Conservation (phyloP, 1,140 invertebrate species). For the Cydia strobilella region DNA sequence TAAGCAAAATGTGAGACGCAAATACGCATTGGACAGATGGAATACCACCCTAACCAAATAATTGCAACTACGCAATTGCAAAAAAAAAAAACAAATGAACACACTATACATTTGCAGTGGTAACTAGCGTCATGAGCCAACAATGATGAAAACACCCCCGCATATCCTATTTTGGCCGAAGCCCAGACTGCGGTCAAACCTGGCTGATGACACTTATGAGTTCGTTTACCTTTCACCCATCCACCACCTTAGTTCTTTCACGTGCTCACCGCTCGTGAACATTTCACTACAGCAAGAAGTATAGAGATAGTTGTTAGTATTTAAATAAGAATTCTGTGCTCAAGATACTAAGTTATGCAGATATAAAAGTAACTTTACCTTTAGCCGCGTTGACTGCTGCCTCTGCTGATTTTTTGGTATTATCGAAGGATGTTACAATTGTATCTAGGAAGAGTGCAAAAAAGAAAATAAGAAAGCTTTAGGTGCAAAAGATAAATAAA, state of each 20-base stretch:
- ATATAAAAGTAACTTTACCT: conserved; percentile 44
- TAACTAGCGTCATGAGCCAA: conserved; percentile 3
- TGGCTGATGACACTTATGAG: conserved; percentile 6
- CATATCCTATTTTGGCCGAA: conserved; percentile 18
- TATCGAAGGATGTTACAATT: conserved; percentile 65
- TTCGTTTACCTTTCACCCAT: conserved; percentile 21
- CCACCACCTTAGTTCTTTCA: conserved; percentile 21
- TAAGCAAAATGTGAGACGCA: too few relatives aligned
- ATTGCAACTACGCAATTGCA: neutral
- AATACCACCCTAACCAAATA: too few relatives aligned
- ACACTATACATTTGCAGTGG: neutral
- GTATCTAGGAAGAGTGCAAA: conserved; percentile 59
- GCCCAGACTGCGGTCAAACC: neutral
- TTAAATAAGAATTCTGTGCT: conserved; percentile 1
- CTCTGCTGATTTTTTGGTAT: conserved; percentile 69
- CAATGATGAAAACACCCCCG: neutral
- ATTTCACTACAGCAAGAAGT: conserved; percentile 18
- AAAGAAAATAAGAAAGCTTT: conserved; percentile 46
- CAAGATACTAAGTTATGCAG: neutral
- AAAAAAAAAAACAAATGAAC: neutral
- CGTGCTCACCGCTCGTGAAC: neutral
- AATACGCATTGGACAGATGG: too few relatives aligned
- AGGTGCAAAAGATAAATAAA: conserved; percentile 20
- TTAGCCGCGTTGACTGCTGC: conserved; percentile 59
- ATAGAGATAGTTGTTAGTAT: conserved; percentile 15